These are phyloP conservation scores for Labeo catla DNA, from an alignment of 2,113 vertebrate genomes.

Conservation along the genomic window DNA sequence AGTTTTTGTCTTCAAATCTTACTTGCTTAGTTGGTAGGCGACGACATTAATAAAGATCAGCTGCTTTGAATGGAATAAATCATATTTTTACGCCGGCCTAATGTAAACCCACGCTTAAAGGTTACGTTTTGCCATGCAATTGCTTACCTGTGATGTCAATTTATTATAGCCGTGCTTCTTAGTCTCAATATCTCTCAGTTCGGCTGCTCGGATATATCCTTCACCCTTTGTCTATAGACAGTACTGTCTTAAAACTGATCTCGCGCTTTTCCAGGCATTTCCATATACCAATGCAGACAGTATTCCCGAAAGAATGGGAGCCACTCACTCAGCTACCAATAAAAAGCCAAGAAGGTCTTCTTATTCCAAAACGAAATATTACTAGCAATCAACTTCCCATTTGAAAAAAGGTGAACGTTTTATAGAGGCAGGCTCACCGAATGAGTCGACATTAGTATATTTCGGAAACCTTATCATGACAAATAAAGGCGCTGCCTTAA, in stretches of 20 bases:
- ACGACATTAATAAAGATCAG: conserved; percentile 82
- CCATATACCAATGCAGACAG: conserved; percentile 90
- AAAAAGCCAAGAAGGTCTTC: conserved; percentile 89
- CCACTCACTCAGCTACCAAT: conserved; percentile 96
- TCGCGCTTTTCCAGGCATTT: conserved; percentile 96
- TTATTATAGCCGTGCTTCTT: conserved; percentile 90
- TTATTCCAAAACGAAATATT: conserved; percentile 78
- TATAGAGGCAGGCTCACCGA: conserved; percentile 68
- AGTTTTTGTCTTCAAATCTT: conserved; percentile 61
- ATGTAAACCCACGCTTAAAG: conserved; percentile 87
- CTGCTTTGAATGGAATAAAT: conserved; percentile 85
- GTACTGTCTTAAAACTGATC: conserved; percentile 98
- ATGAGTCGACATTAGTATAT: conserved; percentile 84
- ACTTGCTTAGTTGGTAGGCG: conserved; percentile 65
- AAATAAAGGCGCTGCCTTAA: conserved; percentile 95
- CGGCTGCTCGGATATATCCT: conserved; percentile 90
- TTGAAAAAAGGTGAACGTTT: conserved; percentile 70
- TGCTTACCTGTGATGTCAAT: conserved; percentile 98
- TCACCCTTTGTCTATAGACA: conserved; percentile 98
- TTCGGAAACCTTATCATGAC: conserved; percentile 88
- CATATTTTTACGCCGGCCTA: conserved; percentile 80
- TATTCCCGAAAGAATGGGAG: conserved; percentile 99
- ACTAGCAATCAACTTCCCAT: conserved; percentile 80
- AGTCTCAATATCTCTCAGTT: conserved; percentile 85
- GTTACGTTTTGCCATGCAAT: conserved; percentile 91